A percentile compares a stretch with the other conserved stretches of the same genome.
Conservation (phyloP, 2,113 vertebrate species). For the Isurus oxyrinchus region DNA sequence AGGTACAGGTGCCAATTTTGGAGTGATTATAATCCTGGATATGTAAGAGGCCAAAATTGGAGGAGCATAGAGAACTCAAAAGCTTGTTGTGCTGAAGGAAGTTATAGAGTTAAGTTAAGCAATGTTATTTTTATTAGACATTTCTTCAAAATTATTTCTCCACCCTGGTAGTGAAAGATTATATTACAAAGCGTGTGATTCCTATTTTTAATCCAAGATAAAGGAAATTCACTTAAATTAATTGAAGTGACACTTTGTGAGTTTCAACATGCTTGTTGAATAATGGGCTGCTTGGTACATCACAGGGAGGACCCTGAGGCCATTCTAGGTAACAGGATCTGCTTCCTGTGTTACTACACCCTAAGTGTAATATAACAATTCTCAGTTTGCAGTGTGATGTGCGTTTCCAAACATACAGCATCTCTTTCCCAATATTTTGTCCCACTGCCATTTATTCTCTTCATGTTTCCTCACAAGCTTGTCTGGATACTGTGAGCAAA, state of each 20-base stretch:
- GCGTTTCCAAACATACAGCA: not conserved
- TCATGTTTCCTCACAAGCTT: not conserved
- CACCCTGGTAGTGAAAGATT: not conserved
- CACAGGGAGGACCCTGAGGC: not conserved
- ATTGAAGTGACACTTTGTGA: conserved; percentile 26
- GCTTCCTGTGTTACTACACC: conserved; percentile 34
- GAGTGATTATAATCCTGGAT: not conserved
- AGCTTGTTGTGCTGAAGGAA: not conserved
- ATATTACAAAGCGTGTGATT: not conserved
- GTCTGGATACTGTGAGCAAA: not conserved
- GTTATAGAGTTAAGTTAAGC: not conserved
- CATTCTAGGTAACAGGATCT: conserved; percentile 24
- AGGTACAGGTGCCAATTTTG: too few relatives aligned
- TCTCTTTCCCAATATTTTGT: not conserved
- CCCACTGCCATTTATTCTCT: not conserved
- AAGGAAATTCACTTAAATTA: conserved; percentile 3
- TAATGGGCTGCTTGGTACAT: conserved; percentile 28
- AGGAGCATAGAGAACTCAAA: not conserved
- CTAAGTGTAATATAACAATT: conserved; percentile 14
- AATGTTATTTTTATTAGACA: not conserved
- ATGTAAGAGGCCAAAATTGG: not conserved
- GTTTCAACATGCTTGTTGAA: conserved; percentile 35
- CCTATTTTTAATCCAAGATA: conserved; percentile 5
- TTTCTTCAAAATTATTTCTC: not conserved
- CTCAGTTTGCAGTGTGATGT: conserved; percentile 1